Evolutionary conservation across 2,888 invertebrate species (phyloP).

Genomic region (Drosophila mulleri): DNA sequence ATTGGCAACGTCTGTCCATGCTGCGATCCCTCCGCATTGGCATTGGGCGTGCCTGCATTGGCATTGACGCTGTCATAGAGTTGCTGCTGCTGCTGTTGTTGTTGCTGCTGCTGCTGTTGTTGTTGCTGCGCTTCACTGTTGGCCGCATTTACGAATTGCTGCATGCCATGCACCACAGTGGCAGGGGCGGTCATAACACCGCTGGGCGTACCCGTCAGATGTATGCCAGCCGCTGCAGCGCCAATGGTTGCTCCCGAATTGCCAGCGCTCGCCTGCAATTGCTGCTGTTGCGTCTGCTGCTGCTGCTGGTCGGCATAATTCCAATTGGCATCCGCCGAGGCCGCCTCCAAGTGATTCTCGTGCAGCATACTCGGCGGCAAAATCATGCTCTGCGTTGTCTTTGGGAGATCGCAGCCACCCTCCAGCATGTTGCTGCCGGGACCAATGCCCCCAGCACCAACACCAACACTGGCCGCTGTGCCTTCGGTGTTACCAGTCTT

Average conservation of each 20-base stretch:
- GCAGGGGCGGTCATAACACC: constrained; percentile 85
- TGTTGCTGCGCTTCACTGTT: constrained; percentile 39
- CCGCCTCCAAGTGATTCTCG: constrained; percentile 82
- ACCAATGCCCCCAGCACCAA: constrained; percentile 3
- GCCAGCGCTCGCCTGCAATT: constrained; percentile 13
- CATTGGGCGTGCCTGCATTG: constrained; percentile 63
- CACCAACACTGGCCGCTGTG: constrained; percentile 29
- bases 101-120: constrained; percentile 45
- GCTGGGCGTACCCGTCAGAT: constrained; percentile 85
- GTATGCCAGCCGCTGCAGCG: constrained; percentile 79
- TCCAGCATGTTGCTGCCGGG: constrained; percentile 14
- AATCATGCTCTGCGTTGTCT: constrained; percentile 84
- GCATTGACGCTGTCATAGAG: constrained; percentile 85
- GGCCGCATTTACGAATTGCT: constrained; percentile 69
- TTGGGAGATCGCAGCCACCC: constrained; percentile 53
- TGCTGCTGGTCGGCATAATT: constrained; percentile 71
- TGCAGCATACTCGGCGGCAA: constrained; percentile 73
- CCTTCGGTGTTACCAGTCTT: constrained; percentile 78
- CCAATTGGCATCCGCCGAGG: constrained; percentile 82
- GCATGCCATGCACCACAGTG: constrained; percentile 81
- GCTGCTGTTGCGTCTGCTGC: constrained; percentile 53
- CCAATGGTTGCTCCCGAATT: constrained; percentile 46
- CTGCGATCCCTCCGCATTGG: constrained; percentile 61
- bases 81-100: constrained; percentile 86
- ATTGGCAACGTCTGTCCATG: constrained; percentile 85